Percentiles rank a stretch among this genome's conserved stretches.
These are phyloP conservation scores for Protobothrops flavoviridis DNA, from an alignment of 2,113 vertebrate genomes.

Conservation along the genomic window DNA sequence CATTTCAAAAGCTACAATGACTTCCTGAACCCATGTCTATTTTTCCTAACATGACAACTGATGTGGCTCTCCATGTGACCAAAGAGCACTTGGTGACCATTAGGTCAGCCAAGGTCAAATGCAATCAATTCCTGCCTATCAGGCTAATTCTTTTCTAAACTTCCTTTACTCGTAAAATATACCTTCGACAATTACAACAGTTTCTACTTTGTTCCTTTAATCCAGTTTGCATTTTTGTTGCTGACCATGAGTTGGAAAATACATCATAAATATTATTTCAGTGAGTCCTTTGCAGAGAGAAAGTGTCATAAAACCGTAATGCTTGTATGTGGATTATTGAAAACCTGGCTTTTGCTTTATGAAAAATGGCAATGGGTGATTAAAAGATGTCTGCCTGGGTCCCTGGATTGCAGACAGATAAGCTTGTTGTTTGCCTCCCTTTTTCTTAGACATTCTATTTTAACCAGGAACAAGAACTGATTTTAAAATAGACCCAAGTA, in stretches of 20 bases:
- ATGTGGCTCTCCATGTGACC: fast-evolving
- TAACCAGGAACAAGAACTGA: neutral
- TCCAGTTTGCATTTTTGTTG: neutral
- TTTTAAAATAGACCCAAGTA: neutral
- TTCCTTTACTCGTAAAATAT: neutral
- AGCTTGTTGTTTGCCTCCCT: neutral
- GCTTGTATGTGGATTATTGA: neutral
- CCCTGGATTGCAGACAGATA: neutral
- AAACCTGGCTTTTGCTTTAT: neutral
- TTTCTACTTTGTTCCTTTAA: neutral
- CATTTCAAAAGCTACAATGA: neutral
- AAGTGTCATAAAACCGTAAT: neutral
- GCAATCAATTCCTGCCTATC: neutral
- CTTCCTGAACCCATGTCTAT: neutral
- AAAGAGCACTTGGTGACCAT: neutral
- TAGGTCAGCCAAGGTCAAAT: neutral
- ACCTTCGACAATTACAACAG: neutral
- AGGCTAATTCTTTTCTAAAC: neutral
- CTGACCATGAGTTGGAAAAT: neutral
- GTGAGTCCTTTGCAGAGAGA: neutral
- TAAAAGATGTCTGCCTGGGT: neutral
- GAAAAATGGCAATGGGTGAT: neutral
- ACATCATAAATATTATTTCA: neutral
- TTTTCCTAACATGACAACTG: neutral
- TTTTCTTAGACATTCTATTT: neutral